Conservation (phyloP, 2,113 vertebrate species). For the Percopsis transmontana region DNA sequence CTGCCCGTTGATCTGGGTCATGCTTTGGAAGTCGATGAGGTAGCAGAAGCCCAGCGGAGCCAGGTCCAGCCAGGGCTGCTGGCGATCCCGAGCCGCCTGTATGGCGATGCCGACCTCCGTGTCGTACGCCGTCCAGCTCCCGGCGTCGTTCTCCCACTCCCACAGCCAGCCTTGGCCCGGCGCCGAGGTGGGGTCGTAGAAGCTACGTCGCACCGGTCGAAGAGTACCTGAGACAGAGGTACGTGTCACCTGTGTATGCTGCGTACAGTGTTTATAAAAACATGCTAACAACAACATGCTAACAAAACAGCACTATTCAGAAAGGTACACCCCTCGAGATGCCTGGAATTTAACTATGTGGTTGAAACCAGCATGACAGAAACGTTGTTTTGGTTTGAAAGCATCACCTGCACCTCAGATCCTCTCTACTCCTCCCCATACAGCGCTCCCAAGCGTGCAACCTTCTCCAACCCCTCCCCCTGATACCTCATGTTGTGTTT, state of each 20-base stretch:
- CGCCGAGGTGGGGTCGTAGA: constrained; percentile 94
- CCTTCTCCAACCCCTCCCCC: too few species aligned
- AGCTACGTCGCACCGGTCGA: constrained; percentile 91
- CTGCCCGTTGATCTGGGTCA: constrained; percentile 97
- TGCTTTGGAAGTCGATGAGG: constrained; percentile 96
- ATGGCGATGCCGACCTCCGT: constrained; percentile 97
- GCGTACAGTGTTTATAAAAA: too few species aligned
- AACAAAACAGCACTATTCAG: background rate
- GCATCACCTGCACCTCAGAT: too few species aligned
- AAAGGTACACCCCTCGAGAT: too few species aligned
- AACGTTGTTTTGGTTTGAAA: too few species aligned
- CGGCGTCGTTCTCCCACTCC: constrained; percentile 97
- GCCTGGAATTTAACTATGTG: too few species aligned
- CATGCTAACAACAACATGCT: background rate
- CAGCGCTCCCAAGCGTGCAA: too few species aligned
- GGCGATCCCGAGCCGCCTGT: constrained; percentile 95
- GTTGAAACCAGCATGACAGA: too few species aligned
- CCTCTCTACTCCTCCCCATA: too few species aligned
- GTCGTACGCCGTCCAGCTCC: constrained; percentile 96
- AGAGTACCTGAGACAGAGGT: constrained; percentile 84
- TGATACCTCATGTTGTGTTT: too few species aligned
- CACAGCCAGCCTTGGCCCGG: constrained; percentile 95
- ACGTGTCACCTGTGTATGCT: background rate
- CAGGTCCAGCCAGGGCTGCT: constrained; percentile 97
- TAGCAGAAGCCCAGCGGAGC: constrained; percentile 97